Evolutionary conservation across 2,888 invertebrate genomes (phyloP).

Genomic region (Synanthedon andrenaeformis): DNA sequence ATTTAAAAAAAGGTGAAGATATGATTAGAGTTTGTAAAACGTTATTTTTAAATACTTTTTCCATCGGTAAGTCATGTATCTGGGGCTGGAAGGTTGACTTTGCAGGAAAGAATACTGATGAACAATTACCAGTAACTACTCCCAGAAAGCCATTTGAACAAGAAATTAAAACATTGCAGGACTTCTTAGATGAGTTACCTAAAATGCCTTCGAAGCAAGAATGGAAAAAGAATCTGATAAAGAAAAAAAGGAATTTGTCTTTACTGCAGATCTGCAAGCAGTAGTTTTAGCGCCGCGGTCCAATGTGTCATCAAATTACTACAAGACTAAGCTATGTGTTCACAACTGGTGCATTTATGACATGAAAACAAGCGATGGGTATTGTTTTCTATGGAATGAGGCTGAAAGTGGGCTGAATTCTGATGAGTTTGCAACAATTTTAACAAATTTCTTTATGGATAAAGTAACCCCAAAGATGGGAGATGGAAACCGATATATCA

Average conservation of each 20-base stretch:
- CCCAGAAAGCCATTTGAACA: slow-evolving; percentile 7
- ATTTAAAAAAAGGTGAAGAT: slow-evolving; percentile 5
- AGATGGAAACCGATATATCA: slow-evolving; percentile 5
- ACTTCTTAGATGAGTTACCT: slow-evolving; percentile 1
- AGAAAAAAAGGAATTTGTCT: slow-evolving; percentile 6
- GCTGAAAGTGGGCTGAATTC: slow-evolving; percentile 8
- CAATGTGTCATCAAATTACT: slow-evolving; percentile 8
- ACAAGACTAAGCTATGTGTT: slow-evolving; percentile 9
- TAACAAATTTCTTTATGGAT: slow-evolving; percentile 8
- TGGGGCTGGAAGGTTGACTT: slow-evolving; percentile 5
- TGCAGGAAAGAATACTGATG: too few relatives aligned
- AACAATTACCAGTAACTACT: slow-evolving; percentile 3
- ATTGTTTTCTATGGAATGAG: slow-evolving; percentile 11
- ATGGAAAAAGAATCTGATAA: slow-evolving; percentile 8
- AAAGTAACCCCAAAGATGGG: slow-evolving; percentile 1
- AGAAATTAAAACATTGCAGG: slow-evolving; percentile 6
- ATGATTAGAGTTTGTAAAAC: slow-evolving; percentile 4
- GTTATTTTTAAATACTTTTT: slow-evolving; percentile 8
- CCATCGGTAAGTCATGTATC: slow-evolving; percentile 1
- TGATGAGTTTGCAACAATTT: slow-evolving; percentile 10
- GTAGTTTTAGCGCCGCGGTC: slow-evolving; percentile 8
- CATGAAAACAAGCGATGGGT: slow-evolving; percentile 9
- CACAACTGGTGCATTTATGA: slow-evolving; percentile 10
- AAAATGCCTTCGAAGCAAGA: slow-evolving; percentile 9
- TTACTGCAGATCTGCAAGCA: slow-evolving; percentile 9